phyloP scores from a whole-genome alignment of 2,113 vertebrate species.

The Pseudopodoces humilis region DNA sequence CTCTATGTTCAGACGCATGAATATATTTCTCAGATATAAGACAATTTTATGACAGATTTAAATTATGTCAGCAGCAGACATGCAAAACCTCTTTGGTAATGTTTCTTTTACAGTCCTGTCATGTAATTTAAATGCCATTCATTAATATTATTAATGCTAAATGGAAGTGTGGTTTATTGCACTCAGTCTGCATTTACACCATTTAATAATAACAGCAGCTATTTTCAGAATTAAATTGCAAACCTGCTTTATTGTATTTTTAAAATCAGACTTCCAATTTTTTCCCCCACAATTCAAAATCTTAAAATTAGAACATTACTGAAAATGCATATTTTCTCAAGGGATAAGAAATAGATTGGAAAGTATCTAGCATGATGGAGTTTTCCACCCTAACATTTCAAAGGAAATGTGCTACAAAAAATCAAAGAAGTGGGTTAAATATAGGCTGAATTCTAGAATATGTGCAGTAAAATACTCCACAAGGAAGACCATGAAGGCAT shows the following conservation, averaged over 20 bases:
- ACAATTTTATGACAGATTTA: conserved; percentile 38
- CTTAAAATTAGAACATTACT: not conserved
- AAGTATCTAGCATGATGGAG: not conserved
- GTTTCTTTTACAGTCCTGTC: conserved; percentile 1
- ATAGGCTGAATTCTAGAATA: not conserved
- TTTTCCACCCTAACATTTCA: not conserved
- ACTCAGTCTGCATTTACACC: conserved; percentile 25
- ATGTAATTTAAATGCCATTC: not conserved
- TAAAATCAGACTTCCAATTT: not conserved
- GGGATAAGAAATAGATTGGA: conserved; percentile 14
- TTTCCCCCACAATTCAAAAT: not conserved
- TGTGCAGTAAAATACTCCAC: not conserved
- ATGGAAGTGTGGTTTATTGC: conserved; percentile 38
- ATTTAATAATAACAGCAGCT: conserved; percentile 1
- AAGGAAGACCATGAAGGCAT: not conserved
- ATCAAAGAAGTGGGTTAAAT: not conserved
- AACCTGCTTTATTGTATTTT: not conserved
- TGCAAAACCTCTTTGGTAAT: conserved; percentile 17
- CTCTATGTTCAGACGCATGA: not conserved
- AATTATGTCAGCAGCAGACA: conserved; percentile 37
- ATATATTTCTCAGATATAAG: conserved; percentile 23
- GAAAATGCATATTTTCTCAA: conserved; percentile 12
- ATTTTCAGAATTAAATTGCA: conserved; percentile 26
- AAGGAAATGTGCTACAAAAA: not conserved
- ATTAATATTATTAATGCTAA: conserved; percentile 49